Evolutionary conservation across 1,140 invertebrate genomes (phyloP), one percentile per base, ranked within the genome.

Genomic region (Micrasema minimum): DNA sequence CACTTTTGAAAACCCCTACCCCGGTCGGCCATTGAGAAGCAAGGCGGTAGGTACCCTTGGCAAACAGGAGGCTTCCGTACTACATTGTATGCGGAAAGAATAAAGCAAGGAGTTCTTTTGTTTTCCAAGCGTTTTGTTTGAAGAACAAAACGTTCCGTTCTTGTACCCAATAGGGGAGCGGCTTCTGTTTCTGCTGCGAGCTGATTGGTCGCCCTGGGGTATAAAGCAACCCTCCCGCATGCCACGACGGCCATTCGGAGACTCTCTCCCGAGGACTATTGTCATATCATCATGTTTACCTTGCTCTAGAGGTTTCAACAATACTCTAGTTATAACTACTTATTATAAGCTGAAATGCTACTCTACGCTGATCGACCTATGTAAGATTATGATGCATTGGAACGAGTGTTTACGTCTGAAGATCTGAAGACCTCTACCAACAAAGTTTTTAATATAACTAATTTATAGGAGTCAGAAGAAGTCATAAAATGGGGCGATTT

Each of bases 41-140:
- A 70, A 48, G 59, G 48, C 65, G 55, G 55, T 57, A 57, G 31
- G 22, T 9, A 26, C 51, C 11, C 35, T 69, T 16, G 37, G 20
- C 66, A 55, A 57, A 31, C 3, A 20, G 18, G 37, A n/a, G 53
- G 38, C 18, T 59, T n/a, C 37, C 41, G 26, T 12, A 59, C 11
- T 11, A 45, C n/a, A 45, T 37, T 16, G n/a, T n/a, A n/a, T 35
- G 2, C 53, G n/a, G 31, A 51, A 51, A 51, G 3, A 3, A 61
- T 37, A 57, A 37, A 70, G 64, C 68, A 70, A 71, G 41, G 53
- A 20, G 53, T 35, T 46, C 64, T 51, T 67, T 72, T 72, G 70
- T 72, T 66, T 61, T 43, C 35, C 23, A 41, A 50, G 64, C 35
- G 53, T 61, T 72, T 72, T 72, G 70, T 72, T 72, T 67, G 62